Evolutionary conservation across 2,113 vertebrate genomes (phyloP), one percentile per base, ranked within the genome.

Genomic region (Poicephalus meyeri): DNA sequence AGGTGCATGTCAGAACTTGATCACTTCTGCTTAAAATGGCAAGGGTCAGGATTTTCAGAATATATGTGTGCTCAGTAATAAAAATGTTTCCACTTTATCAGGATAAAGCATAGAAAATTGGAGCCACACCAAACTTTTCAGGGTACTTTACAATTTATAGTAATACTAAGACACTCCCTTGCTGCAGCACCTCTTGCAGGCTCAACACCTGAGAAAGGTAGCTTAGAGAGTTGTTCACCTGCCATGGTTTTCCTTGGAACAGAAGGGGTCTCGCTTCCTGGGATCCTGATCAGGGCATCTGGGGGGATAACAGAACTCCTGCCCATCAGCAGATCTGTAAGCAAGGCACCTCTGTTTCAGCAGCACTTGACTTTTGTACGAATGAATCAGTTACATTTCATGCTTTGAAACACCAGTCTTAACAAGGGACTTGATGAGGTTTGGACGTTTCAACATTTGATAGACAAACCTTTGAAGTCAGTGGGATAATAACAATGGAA

Each of bases 381-480:
- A 9, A 72, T 35, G 79, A 44, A 82, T 72, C 41, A 21, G 58
- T 68, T 46, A n/a, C 41, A 72, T 69, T 42, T 69, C 71, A 33
- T 53, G 68, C 82, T 88, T 64, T 52, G 49, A 85, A 92, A 81
- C 25, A 31, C 11, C 55, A 79, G 19, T 15, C 87, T 96, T 95
- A 96, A 93, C 93, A 82, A 41, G 86, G 41, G 77, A 69, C 82
- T 97, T 91, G 74, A 95, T 94, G 93, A 91, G 35, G 35, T 5
- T 69, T 37, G 11, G 83, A 86, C 55, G 65, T 96, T 97, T 93
- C 94, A 88, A 95, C 83, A 92, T 37, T 93, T 89, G 80, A 52
- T 52, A 82, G 89, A 79, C 87, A 89, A 69, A 79, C 66, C 80
- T 94, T 96, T 94, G 93, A 97, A 92, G 91, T 31, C 80, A 84